A percentile compares a stretch with the other conserved stretches of the same genome.
These are phyloP conservation scores for Acanthosepion esculentum DNA, from an alignment of 2,888 invertebrate genomes.

Conservation along the genomic window DNA sequence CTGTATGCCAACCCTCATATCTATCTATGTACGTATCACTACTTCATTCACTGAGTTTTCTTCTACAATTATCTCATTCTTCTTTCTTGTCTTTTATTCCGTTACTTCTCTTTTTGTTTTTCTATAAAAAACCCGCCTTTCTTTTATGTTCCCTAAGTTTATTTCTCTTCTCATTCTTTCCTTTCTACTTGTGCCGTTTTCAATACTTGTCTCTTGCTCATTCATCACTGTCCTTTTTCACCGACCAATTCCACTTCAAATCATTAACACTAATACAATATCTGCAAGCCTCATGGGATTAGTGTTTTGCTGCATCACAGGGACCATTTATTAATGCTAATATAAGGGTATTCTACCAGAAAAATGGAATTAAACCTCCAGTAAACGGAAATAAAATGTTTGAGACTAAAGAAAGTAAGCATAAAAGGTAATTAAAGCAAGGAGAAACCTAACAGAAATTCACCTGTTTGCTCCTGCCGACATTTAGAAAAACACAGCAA, in stretches of 20 bases:
- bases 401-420: background rate
- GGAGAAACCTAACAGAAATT: background rate
- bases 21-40: background rate
- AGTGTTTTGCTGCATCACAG: background rate
- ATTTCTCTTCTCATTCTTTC: background rate
- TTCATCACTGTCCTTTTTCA: background rate
- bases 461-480: background rate
- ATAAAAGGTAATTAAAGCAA: background rate
- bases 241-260: constrained; percentile 13
- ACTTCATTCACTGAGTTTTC: constrained; percentile 18
- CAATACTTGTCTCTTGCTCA: background rate
- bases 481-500: background rate
- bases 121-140: background rate
- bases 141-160: background rate
- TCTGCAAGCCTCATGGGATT: constrained; percentile 41
- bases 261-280: constrained; percentile 3
- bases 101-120: background rate
- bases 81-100: background rate
- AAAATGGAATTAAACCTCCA: constrained; percentile 40
- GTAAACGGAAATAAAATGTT: constrained; percentile 35
- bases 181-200: background rate
- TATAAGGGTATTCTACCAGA: background rate
- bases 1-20: background rate
- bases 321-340: constrained; percentile 41
- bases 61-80: background rate